phyloP scores from a whole-genome alignment of 2,113 vertebrate genomes.

The Grammatotria lemairii region DNA sequence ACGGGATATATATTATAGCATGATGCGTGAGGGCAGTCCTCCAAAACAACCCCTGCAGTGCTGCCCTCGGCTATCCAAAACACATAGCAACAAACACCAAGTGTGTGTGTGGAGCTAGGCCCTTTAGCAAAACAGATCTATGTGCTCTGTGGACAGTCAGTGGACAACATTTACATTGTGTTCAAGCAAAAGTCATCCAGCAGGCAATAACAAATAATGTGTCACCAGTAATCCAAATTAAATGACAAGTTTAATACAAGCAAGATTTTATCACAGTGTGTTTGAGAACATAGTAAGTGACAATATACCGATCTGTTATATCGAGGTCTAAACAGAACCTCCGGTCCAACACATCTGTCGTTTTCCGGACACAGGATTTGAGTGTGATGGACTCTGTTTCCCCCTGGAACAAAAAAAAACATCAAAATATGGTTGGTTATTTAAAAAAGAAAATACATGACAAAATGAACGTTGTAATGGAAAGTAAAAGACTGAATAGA shows the following conservation, averaged over 20 bases:
- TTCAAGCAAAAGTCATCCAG: not conserved
- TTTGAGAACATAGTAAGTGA: not conserved
- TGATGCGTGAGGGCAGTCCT: not conserved
- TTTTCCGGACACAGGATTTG: constrained; percentile 85
- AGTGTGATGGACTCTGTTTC: constrained; percentile 84
- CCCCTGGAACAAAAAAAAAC: constrained; percentile 70
- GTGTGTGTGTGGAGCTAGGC: not conserved
- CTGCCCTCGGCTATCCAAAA: not conserved
- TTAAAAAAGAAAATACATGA: not conserved
- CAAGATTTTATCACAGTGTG: not conserved
- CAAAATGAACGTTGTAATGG: not conserved
- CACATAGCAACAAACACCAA: not conserved
- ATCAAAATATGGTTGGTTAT: not conserved
- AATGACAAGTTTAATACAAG: not conserved
- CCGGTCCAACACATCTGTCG: constrained; percentile 81
- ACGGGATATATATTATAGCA: constrained; percentile 19
- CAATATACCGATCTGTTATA: constrained; percentile 83
- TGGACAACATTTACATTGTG: not conserved
- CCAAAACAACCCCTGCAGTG: not conserved
- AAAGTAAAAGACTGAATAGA: not conserved
- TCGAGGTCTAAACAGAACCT: constrained; percentile 96
- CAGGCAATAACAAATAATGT: not conserved
- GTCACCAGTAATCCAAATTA: not conserved
- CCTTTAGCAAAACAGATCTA: not conserved
- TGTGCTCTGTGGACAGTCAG: not conserved